These are phyloP conservation scores for Malurus melanocephalus DNA, from an alignment of 2,113 vertebrate genomes.

Conservation along the genomic window DNA sequence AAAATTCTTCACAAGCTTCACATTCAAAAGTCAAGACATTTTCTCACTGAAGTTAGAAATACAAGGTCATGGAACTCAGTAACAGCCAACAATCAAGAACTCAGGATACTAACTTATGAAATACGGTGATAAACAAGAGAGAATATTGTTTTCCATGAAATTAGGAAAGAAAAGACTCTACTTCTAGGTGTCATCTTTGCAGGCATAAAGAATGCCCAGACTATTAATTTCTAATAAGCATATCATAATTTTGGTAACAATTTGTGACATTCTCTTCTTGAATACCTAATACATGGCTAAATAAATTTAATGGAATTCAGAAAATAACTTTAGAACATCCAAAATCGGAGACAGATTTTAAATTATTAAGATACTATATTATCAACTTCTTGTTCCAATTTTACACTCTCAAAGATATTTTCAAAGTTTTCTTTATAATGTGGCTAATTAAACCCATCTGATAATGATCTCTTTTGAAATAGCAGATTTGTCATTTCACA, in stretches of 20 bases:
- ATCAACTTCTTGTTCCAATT: constrained; percentile 20
- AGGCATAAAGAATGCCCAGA: background rate
- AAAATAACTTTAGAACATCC: constrained; percentile 9
- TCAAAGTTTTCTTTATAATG: constrained; percentile 18
- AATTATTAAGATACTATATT: constrained; percentile 36
- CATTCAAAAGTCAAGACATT: background rate
- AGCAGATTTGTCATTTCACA: background rate
- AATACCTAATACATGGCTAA: background rate
- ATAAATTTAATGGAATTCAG: background rate
- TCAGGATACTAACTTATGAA: background rate
- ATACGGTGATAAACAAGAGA: background rate
- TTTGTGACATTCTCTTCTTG: background rate
- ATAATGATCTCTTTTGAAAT: background rate
- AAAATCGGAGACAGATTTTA: constrained; percentile 8
- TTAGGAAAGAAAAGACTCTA: background rate
- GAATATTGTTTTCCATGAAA: background rate
- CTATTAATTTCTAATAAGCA: background rate
- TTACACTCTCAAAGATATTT: constrained; percentile 19
- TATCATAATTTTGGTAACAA: background rate
- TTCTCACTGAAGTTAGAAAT: background rate
- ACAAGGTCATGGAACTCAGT: background rate
- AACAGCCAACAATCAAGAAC: background rate
- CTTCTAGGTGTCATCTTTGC: background rate
- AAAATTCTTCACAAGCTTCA: constrained; percentile 32
- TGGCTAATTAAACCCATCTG: constrained; percentile 21